phyloP scores from a whole-genome alignment of 2,888 invertebrate species.

The Drosophila imparisetae region DNA sequence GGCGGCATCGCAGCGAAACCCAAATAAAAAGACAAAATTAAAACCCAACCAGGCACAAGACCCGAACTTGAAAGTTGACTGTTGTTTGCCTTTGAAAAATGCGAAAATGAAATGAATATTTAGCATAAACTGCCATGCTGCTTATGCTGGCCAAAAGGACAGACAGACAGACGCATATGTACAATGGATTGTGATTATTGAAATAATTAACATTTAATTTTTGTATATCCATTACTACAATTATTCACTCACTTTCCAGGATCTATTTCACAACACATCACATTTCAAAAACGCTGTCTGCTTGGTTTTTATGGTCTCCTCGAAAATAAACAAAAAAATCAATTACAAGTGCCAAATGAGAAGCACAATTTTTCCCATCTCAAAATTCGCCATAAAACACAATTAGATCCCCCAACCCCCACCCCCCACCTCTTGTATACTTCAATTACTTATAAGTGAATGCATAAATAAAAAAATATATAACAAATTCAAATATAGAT shows the following conservation, averaged over 20 bases:
- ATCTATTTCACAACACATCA: background rate
- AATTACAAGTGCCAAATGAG: slow-evolving; percentile 63
- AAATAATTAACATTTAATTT: background rate
- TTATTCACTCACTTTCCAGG: background rate
- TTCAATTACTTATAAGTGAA: slow-evolving; percentile 25
- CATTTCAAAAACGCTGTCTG: background rate
- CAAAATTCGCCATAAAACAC: slow-evolving; percentile 36
- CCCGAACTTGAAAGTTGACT: slow-evolving; percentile 6
- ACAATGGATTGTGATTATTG: background rate
- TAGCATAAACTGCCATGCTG: slow-evolving; percentile 47
- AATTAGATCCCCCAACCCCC: background rate
- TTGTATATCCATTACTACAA: background rate
- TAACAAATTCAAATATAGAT: slow-evolving; percentile 13
- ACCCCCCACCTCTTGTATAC: background rate
- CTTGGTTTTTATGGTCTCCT: background rate
- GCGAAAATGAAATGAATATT: slow-evolving; percentile 57
- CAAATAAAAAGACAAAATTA: slow-evolving; percentile 7
- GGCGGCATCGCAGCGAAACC: slow-evolving; percentile 8
- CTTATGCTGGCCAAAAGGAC: slow-evolving; percentile 40
- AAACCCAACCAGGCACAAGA: slow-evolving; percentile 16
- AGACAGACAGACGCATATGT: slow-evolving; percentile 1
- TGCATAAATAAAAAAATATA: slow-evolving; percentile 38
- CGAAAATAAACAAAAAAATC: slow-evolving; percentile 56
- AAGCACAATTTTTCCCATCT: slow-evolving; percentile 61
- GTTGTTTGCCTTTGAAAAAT: slow-evolving; percentile 23